A percentile compares a stretch with the other conserved stretches of the same genome.
Evolutionary conservation across 37 sponge, comb jelly and placozoan species (phyloP).

Genomic region (Petrosia ficiformis): DNA sequence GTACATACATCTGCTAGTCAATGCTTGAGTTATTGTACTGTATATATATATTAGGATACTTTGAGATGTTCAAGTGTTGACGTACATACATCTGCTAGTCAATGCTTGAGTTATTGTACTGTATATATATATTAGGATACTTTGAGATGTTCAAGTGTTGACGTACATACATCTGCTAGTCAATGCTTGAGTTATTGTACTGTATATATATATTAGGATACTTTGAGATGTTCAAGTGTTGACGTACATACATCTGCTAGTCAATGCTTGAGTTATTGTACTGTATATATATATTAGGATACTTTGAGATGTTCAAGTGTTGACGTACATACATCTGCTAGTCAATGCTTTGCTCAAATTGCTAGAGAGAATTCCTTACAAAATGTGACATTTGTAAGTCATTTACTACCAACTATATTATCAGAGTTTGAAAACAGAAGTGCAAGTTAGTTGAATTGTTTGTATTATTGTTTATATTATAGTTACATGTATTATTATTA

Average conservation of each 20-base stretch:
- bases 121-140: too few species aligned
- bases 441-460: not conserved
- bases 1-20: not conserved
- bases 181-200: too few species aligned
- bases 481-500: not conserved
- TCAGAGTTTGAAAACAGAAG: not conserved
- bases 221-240: too few species aligned
- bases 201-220: too few species aligned
- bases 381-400: not conserved
- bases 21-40: not conserved
- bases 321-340: not conserved
- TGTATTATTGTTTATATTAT: not conserved
- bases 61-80: constrained; percentile 2
- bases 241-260: too few species aligned
- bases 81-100: not conserved
- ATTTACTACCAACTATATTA: not conserved
- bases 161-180: too few species aligned
- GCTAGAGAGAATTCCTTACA: not conserved
- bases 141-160: too few species aligned
- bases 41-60: not conserved
- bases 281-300: too few species aligned
- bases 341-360: not conserved
- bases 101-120: too few species aligned
- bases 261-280: too few species aligned
- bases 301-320: not conserved